Evolutionary conservation across 2,888 invertebrate genomes (phyloP).

Genomic region (Sialis fuliginosa): DNA sequence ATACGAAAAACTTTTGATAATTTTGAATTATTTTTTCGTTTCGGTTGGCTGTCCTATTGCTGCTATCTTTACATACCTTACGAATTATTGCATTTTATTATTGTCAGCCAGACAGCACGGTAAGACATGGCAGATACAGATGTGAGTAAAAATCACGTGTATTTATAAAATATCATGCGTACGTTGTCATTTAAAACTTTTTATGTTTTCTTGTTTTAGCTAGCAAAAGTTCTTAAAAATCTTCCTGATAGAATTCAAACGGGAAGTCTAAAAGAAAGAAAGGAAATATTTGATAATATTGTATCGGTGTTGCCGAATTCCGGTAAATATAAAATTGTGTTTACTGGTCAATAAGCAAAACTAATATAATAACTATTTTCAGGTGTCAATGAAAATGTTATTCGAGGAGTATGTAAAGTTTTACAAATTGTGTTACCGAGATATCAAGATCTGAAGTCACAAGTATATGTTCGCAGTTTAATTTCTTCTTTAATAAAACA

Average conservation of each 20-base stretch:
- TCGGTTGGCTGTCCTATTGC: not conserved
- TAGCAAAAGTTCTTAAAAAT: slow-evolving; percentile 51
- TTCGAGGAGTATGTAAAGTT: slow-evolving; percentile 62
- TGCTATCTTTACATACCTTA: not conserved
- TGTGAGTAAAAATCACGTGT: slow-evolving; percentile 35
- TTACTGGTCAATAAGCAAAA: slow-evolving; percentile 1
- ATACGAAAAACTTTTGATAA: not conserved
- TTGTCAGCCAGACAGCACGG: not conserved
- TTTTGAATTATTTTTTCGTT: not conserved
- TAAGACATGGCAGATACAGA: slow-evolving; percentile 48
- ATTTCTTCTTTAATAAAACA: slow-evolving; percentile 42
- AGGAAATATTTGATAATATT: slow-evolving; percentile 47
- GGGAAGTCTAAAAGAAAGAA: slow-evolving; percentile 51
- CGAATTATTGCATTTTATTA: not conserved
- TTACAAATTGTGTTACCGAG: slow-evolving; percentile 58
- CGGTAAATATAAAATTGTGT: slow-evolving; percentile 33
- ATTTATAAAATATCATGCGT: slow-evolving; percentile 14
- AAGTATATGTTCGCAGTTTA: slow-evolving; percentile 51
- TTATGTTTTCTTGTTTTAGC: slow-evolving; percentile 26
- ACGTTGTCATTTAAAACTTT: slow-evolving; percentile 6
- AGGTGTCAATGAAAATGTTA: slow-evolving; percentile 63
- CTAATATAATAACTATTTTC: slow-evolving; percentile 14
- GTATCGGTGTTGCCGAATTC: slow-evolving; percentile 50
- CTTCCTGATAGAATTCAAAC: slow-evolving; percentile 55
- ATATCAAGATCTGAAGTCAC: slow-evolving; percentile 64